Conservation (phyloP, 2,797 vertebrate species). For the Anas capensis region DNA sequence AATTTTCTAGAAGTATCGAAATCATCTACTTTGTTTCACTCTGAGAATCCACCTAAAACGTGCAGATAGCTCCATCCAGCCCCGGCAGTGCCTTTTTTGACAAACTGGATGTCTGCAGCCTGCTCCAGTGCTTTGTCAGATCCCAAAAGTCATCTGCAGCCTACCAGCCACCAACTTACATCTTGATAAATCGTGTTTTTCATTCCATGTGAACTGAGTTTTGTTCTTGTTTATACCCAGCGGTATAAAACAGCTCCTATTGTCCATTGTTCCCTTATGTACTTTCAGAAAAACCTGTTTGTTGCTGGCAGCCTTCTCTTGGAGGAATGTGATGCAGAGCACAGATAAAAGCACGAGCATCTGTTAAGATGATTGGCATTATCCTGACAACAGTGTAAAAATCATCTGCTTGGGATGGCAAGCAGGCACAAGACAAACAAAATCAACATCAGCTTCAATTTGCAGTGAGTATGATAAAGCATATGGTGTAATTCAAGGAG, state of each 20-base stretch:
- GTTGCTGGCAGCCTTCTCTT: constrained; percentile 43
- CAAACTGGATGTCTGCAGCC: background rate
- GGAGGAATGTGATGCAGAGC: constrained; percentile 34
- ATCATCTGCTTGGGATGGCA: background rate
- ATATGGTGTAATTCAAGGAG: background rate
- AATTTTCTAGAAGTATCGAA: background rate
- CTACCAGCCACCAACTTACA: background rate
- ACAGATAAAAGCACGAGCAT: constrained; percentile 35
- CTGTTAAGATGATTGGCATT: constrained; percentile 41
- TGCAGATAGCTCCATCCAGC: background rate
- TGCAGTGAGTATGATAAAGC: background rate
- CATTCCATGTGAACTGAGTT: constrained; percentile 34
- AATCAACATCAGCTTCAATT: background rate
- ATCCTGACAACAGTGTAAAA: background rate
- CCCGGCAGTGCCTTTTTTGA: background rate
- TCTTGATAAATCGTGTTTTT: constrained; percentile 34
- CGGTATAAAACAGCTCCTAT: constrained; percentile 8
- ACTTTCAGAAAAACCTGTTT: constrained; percentile 53
- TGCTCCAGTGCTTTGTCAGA: background rate
- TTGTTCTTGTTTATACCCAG: constrained; percentile 57
- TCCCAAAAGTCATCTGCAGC: background rate
- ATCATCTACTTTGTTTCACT: background rate
- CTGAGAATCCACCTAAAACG: background rate
- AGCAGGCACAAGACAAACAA: background rate
- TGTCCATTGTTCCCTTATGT: constrained; percentile 56